Percentiles rank a stretch among this genome's conserved stretches.
phyloP scores from a whole-genome alignment of 2,797 vertebrate species.

The Sphenopsis melanotis region DNA sequence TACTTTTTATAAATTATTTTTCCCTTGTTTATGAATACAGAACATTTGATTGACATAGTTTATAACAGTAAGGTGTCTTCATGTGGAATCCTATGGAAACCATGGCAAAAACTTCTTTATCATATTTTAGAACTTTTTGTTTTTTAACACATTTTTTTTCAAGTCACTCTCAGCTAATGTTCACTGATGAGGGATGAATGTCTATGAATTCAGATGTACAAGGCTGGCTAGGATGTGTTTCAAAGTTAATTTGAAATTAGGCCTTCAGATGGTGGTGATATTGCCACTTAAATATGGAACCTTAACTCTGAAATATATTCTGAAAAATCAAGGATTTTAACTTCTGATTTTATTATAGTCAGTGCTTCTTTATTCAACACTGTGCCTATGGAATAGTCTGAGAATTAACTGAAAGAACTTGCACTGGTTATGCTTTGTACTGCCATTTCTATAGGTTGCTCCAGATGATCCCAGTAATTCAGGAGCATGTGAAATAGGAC shows the following conservation, averaged over 20 bases:
- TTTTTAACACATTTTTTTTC: neutral
- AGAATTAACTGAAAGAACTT: neutral
- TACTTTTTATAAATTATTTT: neutral
- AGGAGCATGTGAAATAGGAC: neutral
- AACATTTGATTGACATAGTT: neutral
- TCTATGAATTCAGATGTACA: neutral
- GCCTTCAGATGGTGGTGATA: neutral
- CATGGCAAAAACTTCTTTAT: neutral
- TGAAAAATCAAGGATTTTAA: neutral
- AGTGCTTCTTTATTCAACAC: neutral
- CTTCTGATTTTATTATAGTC: neutral
- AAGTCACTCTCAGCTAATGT: fast-evolving
- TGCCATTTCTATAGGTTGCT: neutral
- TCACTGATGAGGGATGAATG: neutral
- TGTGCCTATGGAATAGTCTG: neutral
- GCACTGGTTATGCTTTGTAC: neutral
- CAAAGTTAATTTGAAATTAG: neutral
- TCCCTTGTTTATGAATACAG: neutral
- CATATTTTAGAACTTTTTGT: neutral
- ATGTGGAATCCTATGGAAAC: neutral
- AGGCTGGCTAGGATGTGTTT: neutral
- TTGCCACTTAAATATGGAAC: neutral
- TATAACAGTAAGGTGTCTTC: neutral
- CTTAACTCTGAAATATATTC: neutral
- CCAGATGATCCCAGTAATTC: neutral